A percentile compares a stretch with the other conserved stretches of the same genome.
phyloP scores from a whole-genome alignment of 1,140 invertebrate genomes.

The Ridgeia piscesae region DNA sequence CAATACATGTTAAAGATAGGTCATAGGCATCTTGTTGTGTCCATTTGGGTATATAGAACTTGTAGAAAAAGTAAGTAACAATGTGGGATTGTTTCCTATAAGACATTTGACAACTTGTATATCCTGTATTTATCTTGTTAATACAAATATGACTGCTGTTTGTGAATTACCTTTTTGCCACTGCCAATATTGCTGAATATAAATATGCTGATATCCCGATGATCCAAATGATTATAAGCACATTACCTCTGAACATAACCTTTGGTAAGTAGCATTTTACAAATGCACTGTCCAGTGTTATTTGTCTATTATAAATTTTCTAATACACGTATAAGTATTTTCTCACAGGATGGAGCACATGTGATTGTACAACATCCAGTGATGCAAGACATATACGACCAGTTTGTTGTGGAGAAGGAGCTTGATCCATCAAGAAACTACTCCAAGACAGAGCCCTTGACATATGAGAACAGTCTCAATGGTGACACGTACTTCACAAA shows the following conservation, averaged over 20 bases:
- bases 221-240: not conserved
- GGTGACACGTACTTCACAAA: constrained; percentile 27
- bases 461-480: constrained; percentile 15
- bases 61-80: not conserved
- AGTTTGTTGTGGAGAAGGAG: too few species aligned
- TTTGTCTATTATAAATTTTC: not conserved
- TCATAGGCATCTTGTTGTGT: not conserved
- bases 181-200: not conserved
- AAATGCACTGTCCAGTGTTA: not conserved
- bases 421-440: too few species aligned
- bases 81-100: not conserved
- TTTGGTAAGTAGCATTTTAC: not conserved
- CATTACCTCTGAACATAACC: not conserved
- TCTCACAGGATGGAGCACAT: not conserved
- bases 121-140: too few species aligned
- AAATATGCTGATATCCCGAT: not conserved
- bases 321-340: not conserved
- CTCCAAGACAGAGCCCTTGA: too few species aligned
- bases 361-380: not conserved
- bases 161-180: too few species aligned
- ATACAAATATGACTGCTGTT: too few species aligned
- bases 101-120: too few species aligned
- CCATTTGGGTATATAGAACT: too few species aligned
- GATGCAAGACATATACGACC: not conserved
- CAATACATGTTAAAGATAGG: not conserved